Conservation (phyloP, 2,797 vertebrate species). For the Enteromius treurensis region DNA sequence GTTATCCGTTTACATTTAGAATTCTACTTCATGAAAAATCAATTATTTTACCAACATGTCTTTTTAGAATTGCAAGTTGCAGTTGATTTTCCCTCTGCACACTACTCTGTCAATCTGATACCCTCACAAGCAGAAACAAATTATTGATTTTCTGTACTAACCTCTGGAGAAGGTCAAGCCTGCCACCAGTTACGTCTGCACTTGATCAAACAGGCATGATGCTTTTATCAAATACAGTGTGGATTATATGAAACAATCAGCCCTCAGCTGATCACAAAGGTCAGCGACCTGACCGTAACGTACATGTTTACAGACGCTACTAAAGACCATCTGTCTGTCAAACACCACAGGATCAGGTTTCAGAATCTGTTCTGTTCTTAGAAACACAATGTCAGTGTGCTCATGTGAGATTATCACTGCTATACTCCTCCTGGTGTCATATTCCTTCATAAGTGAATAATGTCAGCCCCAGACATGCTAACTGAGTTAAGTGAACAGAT, state of each 20-base stretch:
- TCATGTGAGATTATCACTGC: neutral
- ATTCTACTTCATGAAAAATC: neutral
- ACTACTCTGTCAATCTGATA: neutral
- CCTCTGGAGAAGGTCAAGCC: neutral
- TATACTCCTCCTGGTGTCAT: constrained; percentile 25
- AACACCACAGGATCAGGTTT: neutral
- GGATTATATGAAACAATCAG: neutral
- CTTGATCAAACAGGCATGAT: constrained; percentile 11
- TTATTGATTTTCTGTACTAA: constrained; percentile 27
- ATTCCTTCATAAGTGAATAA: constrained; percentile 34
- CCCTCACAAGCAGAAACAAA: neutral
- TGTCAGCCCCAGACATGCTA: constrained; percentile 3
- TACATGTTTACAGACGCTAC: neutral
- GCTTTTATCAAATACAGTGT: constrained; percentile 7
- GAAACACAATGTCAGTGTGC: neutral
- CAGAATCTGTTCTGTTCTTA: neutral
- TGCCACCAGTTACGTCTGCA: neutral
- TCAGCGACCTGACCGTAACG: neutral
- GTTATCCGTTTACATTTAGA: neutral
- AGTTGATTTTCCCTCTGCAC: neutral
- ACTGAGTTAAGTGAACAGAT: constrained; percentile 24
- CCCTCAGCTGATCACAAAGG: neutral
- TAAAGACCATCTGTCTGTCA: neutral
- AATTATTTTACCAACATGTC: neutral
- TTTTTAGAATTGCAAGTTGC: neutral